These are phyloP conservation scores for Scaptomyza flava DNA, from an alignment of 2,888 invertebrate genomes.

Conservation along the genomic window DNA sequence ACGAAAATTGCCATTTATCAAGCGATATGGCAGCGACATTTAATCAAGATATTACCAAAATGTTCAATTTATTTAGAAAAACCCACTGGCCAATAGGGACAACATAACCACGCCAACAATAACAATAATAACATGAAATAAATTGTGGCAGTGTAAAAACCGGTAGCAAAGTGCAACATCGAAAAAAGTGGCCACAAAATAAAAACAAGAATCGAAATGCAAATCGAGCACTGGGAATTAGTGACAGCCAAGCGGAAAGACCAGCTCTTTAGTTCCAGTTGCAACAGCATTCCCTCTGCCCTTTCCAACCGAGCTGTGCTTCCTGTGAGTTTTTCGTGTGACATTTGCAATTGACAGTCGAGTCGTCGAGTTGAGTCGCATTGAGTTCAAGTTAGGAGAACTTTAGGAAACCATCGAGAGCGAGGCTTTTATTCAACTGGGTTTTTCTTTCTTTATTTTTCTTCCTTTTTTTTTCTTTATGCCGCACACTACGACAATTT, in stretches of 20 bases:
- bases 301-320: neutral
- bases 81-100: slow-evolving; percentile 28
- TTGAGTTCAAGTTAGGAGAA: slow-evolving; percentile 51
- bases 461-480: slow-evolving; percentile 3
- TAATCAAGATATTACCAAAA: slow-evolving; percentile 75
- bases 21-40: slow-evolving; percentile 61
- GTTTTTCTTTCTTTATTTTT: slow-evolving; percentile 11
- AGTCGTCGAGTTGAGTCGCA: slow-evolving; percentile 57
- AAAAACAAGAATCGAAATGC: slow-evolving; percentile 54
- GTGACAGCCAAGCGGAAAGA: slow-evolving; percentile 74
- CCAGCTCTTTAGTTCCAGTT: slow-evolving; percentile 31
- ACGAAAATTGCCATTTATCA: slow-evolving; percentile 64
- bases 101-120: slow-evolving; percentile 15
- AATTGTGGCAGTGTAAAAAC: slow-evolving; percentile 18
- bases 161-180: slow-evolving; percentile 36
- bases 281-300: slow-evolving; percentile 9
- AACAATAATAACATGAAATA: slow-evolving; percentile 24
- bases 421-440: slow-evolving; percentile 48
- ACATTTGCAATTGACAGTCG: slow-evolving; percentile 79
- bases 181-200: slow-evolving; percentile 25
- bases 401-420: slow-evolving; percentile 41
- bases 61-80: slow-evolving; percentile 74
- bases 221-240: slow-evolving; percentile 74
- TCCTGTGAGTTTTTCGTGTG: slow-evolving; percentile 57
- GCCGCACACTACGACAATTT: slow-evolving; percentile 66